Evolutionary conservation across 2,113 vertebrate genomes (phyloP).

Genomic region (Enhydra lutris): DNA sequence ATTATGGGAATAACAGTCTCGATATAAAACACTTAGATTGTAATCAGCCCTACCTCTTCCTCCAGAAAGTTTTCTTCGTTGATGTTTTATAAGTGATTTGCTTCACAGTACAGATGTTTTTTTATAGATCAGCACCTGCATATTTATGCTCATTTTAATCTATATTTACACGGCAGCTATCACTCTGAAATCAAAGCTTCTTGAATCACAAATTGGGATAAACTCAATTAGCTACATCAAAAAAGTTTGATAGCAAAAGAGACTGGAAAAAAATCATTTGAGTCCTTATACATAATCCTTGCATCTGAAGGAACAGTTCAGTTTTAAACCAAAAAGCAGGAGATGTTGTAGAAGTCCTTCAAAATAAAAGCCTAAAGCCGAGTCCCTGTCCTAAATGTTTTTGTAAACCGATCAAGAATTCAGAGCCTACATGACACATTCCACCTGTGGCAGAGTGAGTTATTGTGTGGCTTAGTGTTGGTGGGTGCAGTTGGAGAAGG

Average conservation of each 20-base stretch:
- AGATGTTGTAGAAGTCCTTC: background rate
- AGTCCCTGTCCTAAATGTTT: background rate
- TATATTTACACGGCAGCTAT: conserved; percentile 62
- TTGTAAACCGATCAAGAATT: background rate
- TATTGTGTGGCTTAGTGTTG: background rate
- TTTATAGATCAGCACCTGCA: conserved; percentile 45
- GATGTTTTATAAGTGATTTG: background rate
- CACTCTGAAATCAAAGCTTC: conserved; percentile 65
- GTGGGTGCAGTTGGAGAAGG: background rate
- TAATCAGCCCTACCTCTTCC: background rate
- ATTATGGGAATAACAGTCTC: background rate
- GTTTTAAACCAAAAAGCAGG: background rate
- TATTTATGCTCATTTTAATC: conserved; percentile 52
- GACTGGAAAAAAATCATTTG: background rate
- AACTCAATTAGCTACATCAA: conserved; percentile 27
- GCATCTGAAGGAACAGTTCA: background rate
- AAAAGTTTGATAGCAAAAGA: background rate
- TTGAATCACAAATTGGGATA: conserved; percentile 41
- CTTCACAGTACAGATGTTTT: conserved; percentile 43
- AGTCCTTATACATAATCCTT: background rate
- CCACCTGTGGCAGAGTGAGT: background rate
- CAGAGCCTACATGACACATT: background rate
- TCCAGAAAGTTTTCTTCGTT: background rate
- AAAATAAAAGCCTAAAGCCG: background rate
- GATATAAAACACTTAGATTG: background rate